Evolutionary conservation across 2,797 vertebrate species (phyloP), one percentile per base, ranked within the genome.

Genomic region (Spheniscus humboldti): DNA sequence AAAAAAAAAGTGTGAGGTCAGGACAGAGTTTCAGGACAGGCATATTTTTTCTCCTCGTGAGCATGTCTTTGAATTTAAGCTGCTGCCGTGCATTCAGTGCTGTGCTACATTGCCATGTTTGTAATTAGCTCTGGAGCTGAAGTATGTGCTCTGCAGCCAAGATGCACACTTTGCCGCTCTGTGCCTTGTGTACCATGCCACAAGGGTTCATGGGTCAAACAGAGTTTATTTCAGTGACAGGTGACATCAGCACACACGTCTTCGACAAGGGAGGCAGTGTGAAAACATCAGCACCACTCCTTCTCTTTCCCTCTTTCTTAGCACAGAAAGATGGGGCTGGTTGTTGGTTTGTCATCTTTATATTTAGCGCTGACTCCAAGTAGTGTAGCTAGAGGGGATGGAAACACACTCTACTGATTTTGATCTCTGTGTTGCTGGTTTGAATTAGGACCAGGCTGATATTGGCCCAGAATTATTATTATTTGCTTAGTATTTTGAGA

Each of bases 181-280:
- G 85, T 81, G 68, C 69, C 52, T 52, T 63, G 28, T 28, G 33
- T 27, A 7, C 55, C 31, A 13, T 57, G 39, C 8, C 52, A 45
- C 23, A 57, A 62, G 37, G 18, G 37, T 16, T 84, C 48, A 3
- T 5, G 63, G 57, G 47, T 57, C 14, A 59, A 45, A 69, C 50
- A 77, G 64, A 45, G 71, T 66, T 96, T 88, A 77, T 89, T 94
- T 95, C 59, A 66, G 59, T 72, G 87, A 62, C 73, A 73, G 94
- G 20, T 23, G 50, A 79, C 39, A 69, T 82, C 48, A 55, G 48
- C 43, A 67, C 39, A 66, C 50, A 45, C 3, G 7, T 41, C 68
- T 67, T 73, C n/a, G 74, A n/a, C 55, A 68, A 39, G 43, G 64
- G 39, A 63, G 17, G 48, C 41, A 59, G 13, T 24, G 10, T 85